These are phyloP conservation scores for Sciaenops ocellatus DNA, from an alignment of 2,797 vertebrate genomes.

Conservation along the genomic window DNA sequence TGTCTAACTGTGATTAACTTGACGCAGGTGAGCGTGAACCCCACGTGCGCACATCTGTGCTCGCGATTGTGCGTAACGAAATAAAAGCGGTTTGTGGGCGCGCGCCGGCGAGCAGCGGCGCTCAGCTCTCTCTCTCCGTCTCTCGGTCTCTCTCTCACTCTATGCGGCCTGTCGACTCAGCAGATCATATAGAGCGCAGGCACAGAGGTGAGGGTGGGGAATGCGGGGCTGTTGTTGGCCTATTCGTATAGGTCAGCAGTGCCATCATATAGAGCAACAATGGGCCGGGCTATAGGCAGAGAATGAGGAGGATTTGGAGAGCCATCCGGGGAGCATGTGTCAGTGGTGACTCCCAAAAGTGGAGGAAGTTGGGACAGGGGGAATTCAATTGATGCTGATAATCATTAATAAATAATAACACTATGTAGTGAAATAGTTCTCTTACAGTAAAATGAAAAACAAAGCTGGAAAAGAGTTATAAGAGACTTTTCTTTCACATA, in stretches of 20 bases:
- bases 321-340: conserved; percentile 30
- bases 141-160: conserved; percentile 32
- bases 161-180: conserved; percentile 77
- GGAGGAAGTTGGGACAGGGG: conserved; percentile 18
- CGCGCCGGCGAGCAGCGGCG: neutral
- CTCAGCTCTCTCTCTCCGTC: neutral
- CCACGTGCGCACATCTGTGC: neutral
- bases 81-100: conserved; percentile 9
- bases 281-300: conserved; percentile 72
- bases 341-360: conserved; percentile 4
- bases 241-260: conserved; percentile 85
- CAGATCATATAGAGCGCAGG: conserved; percentile 65
- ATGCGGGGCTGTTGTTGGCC: conserved; percentile 72
- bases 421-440: too few relatives aligned
- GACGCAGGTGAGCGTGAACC: conserved; percentile 32
- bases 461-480: neutral
- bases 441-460: neutral
- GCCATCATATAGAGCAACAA: conserved; percentile 81
- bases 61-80: neutral
- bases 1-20: neutral
- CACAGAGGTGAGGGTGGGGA: conserved; percentile 54
- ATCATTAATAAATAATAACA: neutral
- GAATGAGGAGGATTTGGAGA: conserved; percentile 78
- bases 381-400: neutral
- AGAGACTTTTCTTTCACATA: too few relatives aligned